Evolutionary conservation across 30 jellyfish, hydroid and myxozoan genomes (phyloP).

Genomic region (Chrysaora quinquecirrha): DNA sequence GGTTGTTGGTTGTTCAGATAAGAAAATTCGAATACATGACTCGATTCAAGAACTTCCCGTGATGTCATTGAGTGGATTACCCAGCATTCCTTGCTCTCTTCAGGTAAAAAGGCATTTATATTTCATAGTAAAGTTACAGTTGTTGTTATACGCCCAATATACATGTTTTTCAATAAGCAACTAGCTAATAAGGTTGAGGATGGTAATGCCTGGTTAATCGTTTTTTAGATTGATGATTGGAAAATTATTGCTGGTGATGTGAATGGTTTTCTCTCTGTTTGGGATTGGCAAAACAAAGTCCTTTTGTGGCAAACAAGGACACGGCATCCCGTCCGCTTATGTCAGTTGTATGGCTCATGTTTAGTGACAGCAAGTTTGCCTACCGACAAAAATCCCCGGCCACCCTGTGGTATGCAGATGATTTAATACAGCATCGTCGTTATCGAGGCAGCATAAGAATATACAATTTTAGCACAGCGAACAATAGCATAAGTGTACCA

Average conservation of each 20-base stretch:
- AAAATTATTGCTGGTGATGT: constrained; percentile 72
- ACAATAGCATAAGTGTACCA: constrained; percentile 40
- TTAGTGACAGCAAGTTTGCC: constrained; percentile 65
- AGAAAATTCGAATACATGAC: constrained; percentile 63
- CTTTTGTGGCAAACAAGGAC: constrained; percentile 60
- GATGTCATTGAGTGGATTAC: constrained; percentile 27
- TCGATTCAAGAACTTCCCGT: constrained; percentile 5
- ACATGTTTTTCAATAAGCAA: too few relatives aligned
- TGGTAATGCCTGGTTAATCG: background rate
- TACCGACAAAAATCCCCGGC: constrained; percentile 51
- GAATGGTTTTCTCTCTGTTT: constrained; percentile 66
- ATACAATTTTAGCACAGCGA: constrained; percentile 53
- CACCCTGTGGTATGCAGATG: constrained; percentile 79
- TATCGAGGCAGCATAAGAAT: constrained; percentile 82
- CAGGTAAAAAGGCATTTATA: too few relatives aligned
- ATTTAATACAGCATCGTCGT: constrained; percentile 73
- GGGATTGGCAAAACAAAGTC: constrained; percentile 68
- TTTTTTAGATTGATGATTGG: constrained; percentile 75
- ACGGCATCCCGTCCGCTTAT: constrained; percentile 73
- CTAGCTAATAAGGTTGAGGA: too few relatives aligned
- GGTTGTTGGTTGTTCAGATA: constrained; percentile 83
- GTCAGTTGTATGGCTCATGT: constrained; percentile 50
- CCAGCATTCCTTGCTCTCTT: constrained; percentile 56
- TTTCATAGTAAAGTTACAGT: too few relatives aligned
- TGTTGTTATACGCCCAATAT: too few relatives aligned